Conservation (phyloP, 1,140 invertebrate genomes). For the Cheumatopsyche charites region DNA sequence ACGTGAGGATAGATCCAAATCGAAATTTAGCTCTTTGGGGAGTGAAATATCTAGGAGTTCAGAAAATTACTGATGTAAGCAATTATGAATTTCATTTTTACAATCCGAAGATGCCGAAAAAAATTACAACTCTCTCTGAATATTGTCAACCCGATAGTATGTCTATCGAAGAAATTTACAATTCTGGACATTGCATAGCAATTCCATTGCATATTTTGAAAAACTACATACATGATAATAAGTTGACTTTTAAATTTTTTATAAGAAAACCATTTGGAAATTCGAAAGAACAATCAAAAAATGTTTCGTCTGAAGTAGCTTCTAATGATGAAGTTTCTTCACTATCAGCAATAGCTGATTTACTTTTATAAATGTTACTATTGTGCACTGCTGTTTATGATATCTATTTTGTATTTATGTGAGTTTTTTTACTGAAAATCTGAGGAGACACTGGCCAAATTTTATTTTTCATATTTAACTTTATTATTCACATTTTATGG, state of each 20-base stretch:
- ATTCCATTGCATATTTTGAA: conserved; percentile 17
- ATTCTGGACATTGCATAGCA: conserved; percentile 26
- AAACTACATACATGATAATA: conserved; percentile 23
- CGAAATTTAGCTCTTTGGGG: conserved; percentile 8
- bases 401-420: no score
- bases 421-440: no score
- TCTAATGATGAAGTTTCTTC: no score
- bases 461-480: no score
- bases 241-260: conserved; percentile 30
- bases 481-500: no score
- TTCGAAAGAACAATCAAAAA: not conserved
- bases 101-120: conserved; percentile 17
- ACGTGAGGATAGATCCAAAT: conserved; percentile 18
- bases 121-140: not conserved
- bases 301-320: not conserved
- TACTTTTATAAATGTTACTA: no score
- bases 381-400: no score
- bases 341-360: no score
- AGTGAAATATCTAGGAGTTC: not conserved
- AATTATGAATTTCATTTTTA: conserved; percentile 18
- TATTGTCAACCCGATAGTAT: not conserved
- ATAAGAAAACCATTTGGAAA: not conserved
- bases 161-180: not conserved
- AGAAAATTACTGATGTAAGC: not conserved
- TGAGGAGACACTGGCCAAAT: no score